phyloP scores from a whole-genome alignment of 2,888 invertebrate species.

The Melanophora roralis region DNA sequence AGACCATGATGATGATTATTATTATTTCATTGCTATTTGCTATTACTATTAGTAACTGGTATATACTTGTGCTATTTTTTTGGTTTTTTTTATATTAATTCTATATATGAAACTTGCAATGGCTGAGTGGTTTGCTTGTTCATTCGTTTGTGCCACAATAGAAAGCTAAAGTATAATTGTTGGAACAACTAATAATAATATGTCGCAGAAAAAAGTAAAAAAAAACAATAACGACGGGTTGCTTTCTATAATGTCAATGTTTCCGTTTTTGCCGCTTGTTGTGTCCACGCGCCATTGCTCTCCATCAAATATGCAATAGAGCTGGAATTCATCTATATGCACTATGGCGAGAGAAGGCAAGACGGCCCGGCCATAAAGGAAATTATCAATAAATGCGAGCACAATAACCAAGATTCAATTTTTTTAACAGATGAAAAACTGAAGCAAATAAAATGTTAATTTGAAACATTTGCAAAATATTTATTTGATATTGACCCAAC shows the following conservation, averaged over 20 bases:
- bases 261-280: slow-evolving; percentile 54
- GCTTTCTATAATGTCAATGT: slow-evolving; percentile 55
- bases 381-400: slow-evolving; percentile 75
- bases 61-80: too few relatives aligned
- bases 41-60: slow-evolving; percentile 9
- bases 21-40: not conserved
- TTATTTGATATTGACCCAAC: slow-evolving; percentile 32
- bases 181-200: slow-evolving; percentile 5
- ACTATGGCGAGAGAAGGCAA: not conserved
- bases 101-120: slow-evolving; percentile 25
- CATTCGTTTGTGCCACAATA: slow-evolving; percentile 8
- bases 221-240: slow-evolving; percentile 27
- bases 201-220: not conserved
- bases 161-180: not conserved
- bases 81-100: slow-evolving; percentile 23
- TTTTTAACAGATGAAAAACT: not conserved
- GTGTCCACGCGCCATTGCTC: slow-evolving; percentile 60
- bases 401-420: slow-evolving; percentile 56
- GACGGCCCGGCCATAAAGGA: slow-evolving; percentile 61
- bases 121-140: slow-evolving; percentile 33
- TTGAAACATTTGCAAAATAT: slow-evolving; percentile 11
- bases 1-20: not conserved
- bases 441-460: slow-evolving; percentile 32
- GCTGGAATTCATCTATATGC: slow-evolving; percentile 3
- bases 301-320: slow-evolving; percentile 30